A percentile compares a stretch with the other conserved stretches of the same genome.
These are phyloP conservation scores for Brachionus paranguensis DNA, from an alignment of 1,140 invertebrate species.

Conservation along the genomic window DNA sequence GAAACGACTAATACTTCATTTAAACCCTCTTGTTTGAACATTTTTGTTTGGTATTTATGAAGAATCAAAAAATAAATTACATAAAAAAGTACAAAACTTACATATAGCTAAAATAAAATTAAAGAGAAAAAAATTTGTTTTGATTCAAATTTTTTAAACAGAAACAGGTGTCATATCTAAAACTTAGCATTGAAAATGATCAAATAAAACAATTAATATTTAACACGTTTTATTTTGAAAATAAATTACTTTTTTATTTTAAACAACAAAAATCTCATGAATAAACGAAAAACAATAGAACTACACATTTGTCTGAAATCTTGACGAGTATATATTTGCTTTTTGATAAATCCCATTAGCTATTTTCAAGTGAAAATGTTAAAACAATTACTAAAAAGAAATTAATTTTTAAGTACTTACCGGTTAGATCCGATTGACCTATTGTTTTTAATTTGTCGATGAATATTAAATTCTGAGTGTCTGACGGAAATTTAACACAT, in stretches of 20 bases:
- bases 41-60: too few relatives aligned
- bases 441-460: slow-evolving; percentile 27
- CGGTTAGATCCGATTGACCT: slow-evolving; percentile 10
- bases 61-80: neutral
- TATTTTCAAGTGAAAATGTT: neutral
- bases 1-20: too few relatives aligned
- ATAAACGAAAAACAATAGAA: neutral
- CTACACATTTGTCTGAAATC: slow-evolving; percentile 29
- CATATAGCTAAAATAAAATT: neutral
- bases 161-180: neutral
- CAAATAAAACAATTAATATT: neutral
- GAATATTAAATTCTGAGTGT: slow-evolving; percentile 28
- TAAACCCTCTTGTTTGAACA: too few relatives aligned
- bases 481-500: slow-evolving; percentile 31
- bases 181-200: neutral
- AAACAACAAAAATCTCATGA: neutral
- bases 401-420: neutral
- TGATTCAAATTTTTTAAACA: neutral
- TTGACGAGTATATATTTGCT: slow-evolving; percentile 26
- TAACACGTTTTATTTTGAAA: slow-evolving; percentile 24
- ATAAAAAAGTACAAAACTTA: neutral
- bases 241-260: neutral
- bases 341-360: slow-evolving; percentile 20
- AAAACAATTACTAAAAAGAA: neutral
- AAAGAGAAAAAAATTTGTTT: too few relatives aligned